Evolutionary conservation across 64 coral and sea anemone genomes (phyloP).

Genomic region (Actinia equina): DNA sequence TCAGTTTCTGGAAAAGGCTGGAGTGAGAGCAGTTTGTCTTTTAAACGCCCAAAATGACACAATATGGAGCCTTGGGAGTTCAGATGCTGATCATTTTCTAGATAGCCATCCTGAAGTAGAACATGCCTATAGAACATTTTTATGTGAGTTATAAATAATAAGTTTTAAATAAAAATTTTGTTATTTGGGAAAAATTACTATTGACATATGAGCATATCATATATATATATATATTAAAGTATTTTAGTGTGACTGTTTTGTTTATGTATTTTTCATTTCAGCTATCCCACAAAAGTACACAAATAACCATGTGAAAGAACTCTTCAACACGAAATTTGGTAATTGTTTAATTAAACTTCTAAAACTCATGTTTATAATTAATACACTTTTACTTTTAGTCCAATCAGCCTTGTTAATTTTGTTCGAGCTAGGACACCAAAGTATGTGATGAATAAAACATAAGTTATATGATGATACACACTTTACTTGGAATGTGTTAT

Average conservation of each 20-base stretch:
- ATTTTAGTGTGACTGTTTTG: too few species aligned
- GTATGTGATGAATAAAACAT: too few species aligned
- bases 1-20: background rate
- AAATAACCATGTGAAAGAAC: background rate
- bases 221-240: too few species aligned
- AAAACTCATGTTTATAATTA: too few species aligned
- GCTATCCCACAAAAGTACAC: background rate
- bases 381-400: too few species aligned
- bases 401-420: too few species aligned
- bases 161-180: too few species aligned
- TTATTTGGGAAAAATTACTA: too few species aligned
- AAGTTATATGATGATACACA: too few species aligned
- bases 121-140: conserved; percentile 6
- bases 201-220: too few species aligned
- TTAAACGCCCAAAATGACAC: background rate
- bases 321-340: background rate
- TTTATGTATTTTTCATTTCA: background rate
- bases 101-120: conserved; percentile 1
- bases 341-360: background rate
- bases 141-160: background rate
- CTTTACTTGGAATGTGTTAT: too few species aligned
- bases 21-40: background rate
- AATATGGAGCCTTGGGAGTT: background rate
- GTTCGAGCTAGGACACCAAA: too few species aligned
- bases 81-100: conserved; percentile 1